Base-by-base conservation (phyloP, 2,888 invertebrate species). In the Holacanthella duospinosa region DNA sequence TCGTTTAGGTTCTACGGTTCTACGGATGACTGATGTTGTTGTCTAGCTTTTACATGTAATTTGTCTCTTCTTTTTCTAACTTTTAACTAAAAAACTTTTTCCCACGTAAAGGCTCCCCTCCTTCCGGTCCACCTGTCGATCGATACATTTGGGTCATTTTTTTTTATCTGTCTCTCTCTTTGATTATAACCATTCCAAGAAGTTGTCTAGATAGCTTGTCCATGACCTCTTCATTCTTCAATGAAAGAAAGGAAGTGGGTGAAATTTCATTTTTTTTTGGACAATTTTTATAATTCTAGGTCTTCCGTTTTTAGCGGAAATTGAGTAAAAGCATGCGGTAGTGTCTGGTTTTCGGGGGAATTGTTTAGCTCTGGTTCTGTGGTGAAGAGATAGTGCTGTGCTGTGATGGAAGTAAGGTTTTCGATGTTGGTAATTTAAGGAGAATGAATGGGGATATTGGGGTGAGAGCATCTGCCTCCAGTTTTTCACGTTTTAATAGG, bases 91-190 rank as follows among this genome's bases (percentile, higher is more conserved):
- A n/a, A n/a, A 36, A 36, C 36, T 36, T 48, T 48, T 48, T 48
- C 48, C 48, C 48, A 48, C 48, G 48, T n/a, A n/a, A 21, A 21
- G 21, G 48, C 48, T 48, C 48, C 48, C 48, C 48, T 48, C 21
- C 48, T 48, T 48, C 48, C 48, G 48, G 48, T 48, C 48, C 48
- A 48, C 48, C 48, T 48, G 48, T 48, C 48, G 48, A 48, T 48
- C 48, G 48, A 48, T 48, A 48, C 48, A 4, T 48, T 48, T 48
- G 36, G 16, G 16, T 36, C 36, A 36, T 16, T 36, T 16, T 16
- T 6, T 6, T 16, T 36, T 36, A 36, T 9, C 36, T n/a, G n/a
- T n/a, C n/a, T n/a, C n/a, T n/a, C n/a, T n/a, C n/a, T n/a, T n/a
- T n/a, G n/a, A n/a, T n/a, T n/a, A n/a, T n/a, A n/a, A n/a, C n/a